Evolutionary conservation across 2,888 invertebrate species (phyloP).

Genomic region (Nymphalis polychloros): DNA sequence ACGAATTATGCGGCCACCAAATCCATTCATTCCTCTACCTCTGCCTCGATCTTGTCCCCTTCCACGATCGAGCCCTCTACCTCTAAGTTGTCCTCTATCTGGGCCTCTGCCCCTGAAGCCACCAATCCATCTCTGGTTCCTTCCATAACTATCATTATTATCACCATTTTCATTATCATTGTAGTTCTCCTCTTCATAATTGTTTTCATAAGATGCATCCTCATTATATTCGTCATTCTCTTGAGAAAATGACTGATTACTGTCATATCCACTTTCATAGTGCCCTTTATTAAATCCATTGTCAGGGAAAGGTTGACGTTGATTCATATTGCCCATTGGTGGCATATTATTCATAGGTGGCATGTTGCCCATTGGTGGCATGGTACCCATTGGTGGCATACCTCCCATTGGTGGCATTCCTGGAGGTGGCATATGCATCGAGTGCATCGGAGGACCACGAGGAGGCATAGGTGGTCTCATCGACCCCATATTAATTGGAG

Average conservation of each 20-base stretch:
- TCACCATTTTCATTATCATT: constrained; percentile 61
- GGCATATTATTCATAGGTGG: constrained; percentile 57
- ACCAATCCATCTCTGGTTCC: constrained; percentile 68
- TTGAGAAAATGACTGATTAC: constrained; percentile 61
- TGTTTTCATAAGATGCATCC: constrained; percentile 57
- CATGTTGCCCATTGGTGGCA: constrained; percentile 55
- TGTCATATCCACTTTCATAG: constrained; percentile 62
- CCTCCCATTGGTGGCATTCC: constrained; percentile 55
- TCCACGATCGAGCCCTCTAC: constrained; percentile 57
- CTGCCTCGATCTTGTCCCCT: constrained; percentile 55
- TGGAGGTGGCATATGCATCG: constrained; percentile 57
- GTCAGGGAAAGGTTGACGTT: constrained; percentile 60
- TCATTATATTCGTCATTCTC: constrained; percentile 59
- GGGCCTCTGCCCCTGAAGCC: constrained; percentile 60
- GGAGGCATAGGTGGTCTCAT: constrained; percentile 49
- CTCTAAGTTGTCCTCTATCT: constrained; percentile 60
- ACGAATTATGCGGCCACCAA: constrained; percentile 43
- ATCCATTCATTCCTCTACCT: constrained; percentile 56
- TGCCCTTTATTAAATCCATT: constrained; percentile 71
- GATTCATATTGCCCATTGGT: constrained; percentile 52
- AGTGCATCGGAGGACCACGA: constrained; percentile 46
- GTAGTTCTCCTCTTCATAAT: constrained; percentile 61
- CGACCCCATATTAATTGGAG: constrained; percentile 47
- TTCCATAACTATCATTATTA: constrained; percentile 53
- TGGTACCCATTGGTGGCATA: constrained; percentile 53